Conservation (phyloP, 2,797 vertebrate species). For the Sebastes reedi region DNA sequence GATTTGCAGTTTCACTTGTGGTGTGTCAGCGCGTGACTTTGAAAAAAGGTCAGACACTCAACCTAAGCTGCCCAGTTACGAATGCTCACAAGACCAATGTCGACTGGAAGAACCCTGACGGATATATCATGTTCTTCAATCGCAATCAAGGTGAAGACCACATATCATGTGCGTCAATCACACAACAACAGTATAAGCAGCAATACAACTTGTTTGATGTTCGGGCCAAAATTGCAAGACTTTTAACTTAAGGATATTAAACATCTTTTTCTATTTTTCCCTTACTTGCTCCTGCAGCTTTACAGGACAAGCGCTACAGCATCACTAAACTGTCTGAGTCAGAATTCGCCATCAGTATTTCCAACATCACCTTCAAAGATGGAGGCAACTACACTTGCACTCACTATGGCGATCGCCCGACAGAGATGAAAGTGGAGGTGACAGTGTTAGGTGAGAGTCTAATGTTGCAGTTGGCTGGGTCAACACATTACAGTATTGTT, state of each 20-base stretch:
- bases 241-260: not conserved
- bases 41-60: conserved; percentile 68
- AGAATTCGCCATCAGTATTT: conserved; percentile 68
- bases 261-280: not conserved
- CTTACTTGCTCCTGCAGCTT: conserved; percentile 44
- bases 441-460: conserved; percentile 75
- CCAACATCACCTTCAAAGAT: conserved; percentile 72
- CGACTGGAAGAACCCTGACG: conserved; percentile 78
- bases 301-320: conserved; percentile 65
- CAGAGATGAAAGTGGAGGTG: conserved; percentile 62
- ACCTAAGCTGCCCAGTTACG: conserved; percentile 60
- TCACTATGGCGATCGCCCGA: conserved; percentile 23
- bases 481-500: not conserved
- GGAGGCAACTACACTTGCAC: conserved; percentile 78
- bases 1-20: conserved; percentile 59
- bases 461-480: not conserved
- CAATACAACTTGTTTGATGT: not conserved
- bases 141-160: conserved; percentile 46
- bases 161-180: not conserved
- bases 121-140: conserved; percentile 72
- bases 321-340: conserved; percentile 51
- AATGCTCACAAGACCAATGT: conserved; percentile 4
- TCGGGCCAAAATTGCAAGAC: not conserved
- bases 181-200: not conserved
- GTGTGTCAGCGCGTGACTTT: conserved; percentile 50